Evolutionary conservation across 2,113 vertebrate species (phyloP).

Genomic region (Diphyllodes magnificus): DNA sequence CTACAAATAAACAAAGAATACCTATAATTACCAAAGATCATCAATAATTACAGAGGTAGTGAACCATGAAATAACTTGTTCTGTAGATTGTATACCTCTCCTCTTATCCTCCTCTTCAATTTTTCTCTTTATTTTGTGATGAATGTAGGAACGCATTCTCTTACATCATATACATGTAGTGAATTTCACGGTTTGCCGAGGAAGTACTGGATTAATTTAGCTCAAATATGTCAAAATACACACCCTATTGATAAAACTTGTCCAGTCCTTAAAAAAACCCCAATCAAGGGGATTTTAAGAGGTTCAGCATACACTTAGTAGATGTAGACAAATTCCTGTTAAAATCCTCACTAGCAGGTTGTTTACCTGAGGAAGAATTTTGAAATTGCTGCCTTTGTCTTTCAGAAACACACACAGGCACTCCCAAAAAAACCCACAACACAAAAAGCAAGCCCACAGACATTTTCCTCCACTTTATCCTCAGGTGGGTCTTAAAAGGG

Average conservation of each 20-base stretch:
- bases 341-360: neutral
- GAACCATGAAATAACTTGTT: neutral
- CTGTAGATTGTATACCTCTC: neutral
- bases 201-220: neutral
- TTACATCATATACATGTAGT: neutral
- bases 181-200: neutral
- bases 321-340: neutral
- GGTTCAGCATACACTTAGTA: neutral
- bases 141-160: neutral
- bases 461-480: neutral
- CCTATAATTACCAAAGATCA: neutral
- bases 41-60: neutral
- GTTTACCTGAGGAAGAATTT: neutral
- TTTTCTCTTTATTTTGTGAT: neutral
- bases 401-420: neutral
- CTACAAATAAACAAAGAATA: neutral
- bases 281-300: neutral
- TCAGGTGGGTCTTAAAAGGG: neutral
- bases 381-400: neutral
- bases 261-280: neutral
- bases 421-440: neutral
- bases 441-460: neutral
- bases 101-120: neutral
- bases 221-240: neutral
- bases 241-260: fast-evolving